phyloP scores from a whole-genome alignment of 2,888 invertebrate genomes.

The Ramazzottius varieornatus region DNA sequence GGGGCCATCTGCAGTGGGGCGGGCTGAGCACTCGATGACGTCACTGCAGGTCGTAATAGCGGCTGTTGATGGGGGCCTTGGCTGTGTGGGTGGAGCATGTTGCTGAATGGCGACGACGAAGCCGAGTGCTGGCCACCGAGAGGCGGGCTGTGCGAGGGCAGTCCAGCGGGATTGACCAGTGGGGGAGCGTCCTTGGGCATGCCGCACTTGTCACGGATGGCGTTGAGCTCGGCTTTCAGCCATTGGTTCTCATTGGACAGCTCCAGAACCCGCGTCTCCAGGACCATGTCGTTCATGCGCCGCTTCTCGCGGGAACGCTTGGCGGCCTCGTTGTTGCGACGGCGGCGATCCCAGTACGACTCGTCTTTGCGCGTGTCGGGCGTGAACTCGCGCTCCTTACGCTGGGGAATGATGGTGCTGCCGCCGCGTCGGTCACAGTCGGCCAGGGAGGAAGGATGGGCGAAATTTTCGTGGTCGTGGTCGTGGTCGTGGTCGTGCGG shows the following conservation, averaged over 20 bases:
- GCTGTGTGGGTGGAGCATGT: slow-evolving; percentile 5
- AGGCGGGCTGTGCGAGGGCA: slow-evolving; percentile 40
- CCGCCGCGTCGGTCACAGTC: not conserved
- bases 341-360: slow-evolving; percentile 81
- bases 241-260: slow-evolving; percentile 82
- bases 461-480: no score
- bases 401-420: slow-evolving; percentile 32
- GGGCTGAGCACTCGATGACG: no score
- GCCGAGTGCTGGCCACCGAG: slow-evolving; percentile 13
- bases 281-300: slow-evolving; percentile 78
- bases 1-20: not conserved
- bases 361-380: slow-evolving; percentile 89
- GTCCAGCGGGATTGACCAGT: slow-evolving; percentile 59
- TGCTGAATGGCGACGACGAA: slow-evolving; percentile 6
- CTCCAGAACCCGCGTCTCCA: slow-evolving; percentile 75
- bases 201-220: slow-evolving; percentile 71
- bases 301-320: slow-evolving; percentile 85
- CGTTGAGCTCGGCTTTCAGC: slow-evolving; percentile 65
- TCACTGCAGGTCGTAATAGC: no score
- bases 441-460: not conserved
- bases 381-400: slow-evolving; percentile 83
- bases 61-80: slow-evolving; percentile 7
- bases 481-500: no score
- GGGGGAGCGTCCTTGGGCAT: slow-evolving; percentile 64
- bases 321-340: slow-evolving; percentile 88